A percentile compares a stretch with the other conserved stretches of the same genome.
Evolutionary conservation across 2,888 invertebrate species (phyloP).

Genomic region (Magallana nippona): DNA sequence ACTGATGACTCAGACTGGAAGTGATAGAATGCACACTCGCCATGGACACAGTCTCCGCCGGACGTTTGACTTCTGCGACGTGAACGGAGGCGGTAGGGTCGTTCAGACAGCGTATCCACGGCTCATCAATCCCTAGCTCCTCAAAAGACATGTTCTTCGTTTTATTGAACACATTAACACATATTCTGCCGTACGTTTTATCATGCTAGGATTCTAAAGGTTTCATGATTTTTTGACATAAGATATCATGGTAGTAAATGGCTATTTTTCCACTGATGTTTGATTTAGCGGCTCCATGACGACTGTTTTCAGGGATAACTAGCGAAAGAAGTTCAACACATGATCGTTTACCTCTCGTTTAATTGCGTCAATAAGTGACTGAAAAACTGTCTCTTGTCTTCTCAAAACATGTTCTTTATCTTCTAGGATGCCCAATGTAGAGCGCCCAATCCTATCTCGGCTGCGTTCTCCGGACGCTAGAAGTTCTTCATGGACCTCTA

Average conservation of each 20-base stretch:
- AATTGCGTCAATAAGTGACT: slow-evolving; percentile 41
- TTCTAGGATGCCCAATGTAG: background rate
- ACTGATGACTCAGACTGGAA: slow-evolving; percentile 37
- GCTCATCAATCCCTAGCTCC: slow-evolving; percentile 59
- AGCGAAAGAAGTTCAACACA: slow-evolving; percentile 42
- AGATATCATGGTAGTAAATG: slow-evolving; percentile 71
- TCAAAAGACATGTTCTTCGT: slow-evolving; percentile 52
- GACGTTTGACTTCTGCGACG: background rate
- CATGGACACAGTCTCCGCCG: background rate
- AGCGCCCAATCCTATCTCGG: no score
- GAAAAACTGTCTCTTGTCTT: slow-evolving; percentile 26
- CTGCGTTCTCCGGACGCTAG: no score
- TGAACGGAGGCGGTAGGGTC: no score
- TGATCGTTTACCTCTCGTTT: slow-evolving; percentile 56
- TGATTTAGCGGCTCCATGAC: background rate
- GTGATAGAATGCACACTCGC: slow-evolving; percentile 30
- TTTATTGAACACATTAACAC: slow-evolving; percentile 53
- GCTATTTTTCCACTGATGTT: slow-evolving; percentile 65
- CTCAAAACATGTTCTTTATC: background rate
- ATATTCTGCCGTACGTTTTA: slow-evolving; percentile 58
- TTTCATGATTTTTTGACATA: slow-evolving; percentile 66
- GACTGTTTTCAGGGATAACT: background rate
- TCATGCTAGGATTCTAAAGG: slow-evolving; percentile 65
- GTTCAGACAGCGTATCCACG: slow-evolving; percentile 44
- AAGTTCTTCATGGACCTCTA: no score